Evolutionary conservation across 2,113 vertebrate species (phyloP).

Genomic region (Myocastor coypus): DNA sequence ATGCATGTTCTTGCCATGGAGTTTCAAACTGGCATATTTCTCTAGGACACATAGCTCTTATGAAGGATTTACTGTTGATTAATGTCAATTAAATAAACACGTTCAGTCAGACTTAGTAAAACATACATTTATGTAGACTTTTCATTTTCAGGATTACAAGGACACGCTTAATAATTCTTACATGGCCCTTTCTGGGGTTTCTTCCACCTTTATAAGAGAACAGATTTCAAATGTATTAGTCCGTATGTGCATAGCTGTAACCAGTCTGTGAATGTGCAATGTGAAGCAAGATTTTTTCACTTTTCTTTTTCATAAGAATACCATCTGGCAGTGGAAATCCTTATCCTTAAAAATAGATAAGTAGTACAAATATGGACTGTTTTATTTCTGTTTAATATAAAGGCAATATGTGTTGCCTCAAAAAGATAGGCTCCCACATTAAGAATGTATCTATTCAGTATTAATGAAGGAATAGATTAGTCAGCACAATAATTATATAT

Average conservation of each 20-base stretch:
- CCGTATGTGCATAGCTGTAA: constrained; percentile 65
- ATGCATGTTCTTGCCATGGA: not conserved
- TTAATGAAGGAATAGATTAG: constrained; percentile 77
- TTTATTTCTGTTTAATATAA: constrained; percentile 82
- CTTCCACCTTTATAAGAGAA: constrained; percentile 53
- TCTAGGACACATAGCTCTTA: not conserved
- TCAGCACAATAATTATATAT: constrained; percentile 73
- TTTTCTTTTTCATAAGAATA: constrained; percentile 74
- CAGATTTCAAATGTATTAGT: constrained; percentile 80
- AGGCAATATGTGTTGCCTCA: constrained; percentile 82
- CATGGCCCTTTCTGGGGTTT: accelerated
- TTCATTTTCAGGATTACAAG: not conserved
- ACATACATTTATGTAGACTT: not conserved
- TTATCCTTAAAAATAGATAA: constrained; percentile 84
- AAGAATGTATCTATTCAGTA: constrained; percentile 84
- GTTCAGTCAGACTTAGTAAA: constrained; percentile 17
- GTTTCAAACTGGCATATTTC: not conserved
- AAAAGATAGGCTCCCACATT: constrained; percentile 73
- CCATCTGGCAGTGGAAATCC: constrained; percentile 86
- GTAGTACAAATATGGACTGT: constrained; percentile 80
- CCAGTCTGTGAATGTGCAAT: constrained; percentile 81
- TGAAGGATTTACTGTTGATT: not conserved
- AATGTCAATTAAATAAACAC: not conserved
- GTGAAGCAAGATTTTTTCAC: constrained; percentile 64
- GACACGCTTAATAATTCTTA: not conserved